Conservation (phyloP, 2,888 invertebrate genomes). For the Tanaodytes sp. region DNA sequence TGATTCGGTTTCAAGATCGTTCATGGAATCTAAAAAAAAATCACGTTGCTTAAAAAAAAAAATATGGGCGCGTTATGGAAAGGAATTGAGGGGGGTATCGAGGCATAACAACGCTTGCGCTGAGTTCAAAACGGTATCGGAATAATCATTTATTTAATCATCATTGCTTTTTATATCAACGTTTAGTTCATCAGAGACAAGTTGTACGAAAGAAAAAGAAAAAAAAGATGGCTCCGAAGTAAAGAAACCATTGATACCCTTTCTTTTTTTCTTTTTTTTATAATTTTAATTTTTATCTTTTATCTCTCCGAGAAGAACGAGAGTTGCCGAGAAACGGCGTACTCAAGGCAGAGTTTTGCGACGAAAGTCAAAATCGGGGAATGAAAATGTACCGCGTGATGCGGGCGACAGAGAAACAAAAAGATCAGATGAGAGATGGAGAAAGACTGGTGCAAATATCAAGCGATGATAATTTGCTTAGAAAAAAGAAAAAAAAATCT, state of each 20-base stretch:
- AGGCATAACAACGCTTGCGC: constrained; percentile 27
- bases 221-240: constrained; percentile 2
- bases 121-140: constrained; percentile 52
- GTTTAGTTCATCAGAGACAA: constrained; percentile 31
- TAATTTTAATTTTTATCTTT: too few relatives aligned
- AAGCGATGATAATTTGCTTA: neutral
- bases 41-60: too few relatives aligned
- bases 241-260: too few relatives aligned
- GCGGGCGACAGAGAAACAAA: neutral
- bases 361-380: too few relatives aligned
- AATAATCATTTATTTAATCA: neutral
- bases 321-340: too few relatives aligned
- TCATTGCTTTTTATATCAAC: neutral
- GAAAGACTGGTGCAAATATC: too few relatives aligned
- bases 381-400: too few relatives aligned
- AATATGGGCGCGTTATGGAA: too few relatives aligned
- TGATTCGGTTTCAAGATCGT: constrained; percentile 9
- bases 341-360: too few relatives aligned
- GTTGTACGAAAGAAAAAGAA: constrained; percentile 28
- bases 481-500: neutral
- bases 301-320: too few relatives aligned
- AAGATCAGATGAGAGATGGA: neutral
- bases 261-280: too few relatives aligned
- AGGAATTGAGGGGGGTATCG: too few relatives aligned
- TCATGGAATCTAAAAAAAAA: constrained; percentile 21